Percentiles rank a stretch among this genome's conserved stretches.
phyloP scores from a whole-genome alignment of 2,888 invertebrate genomes.

The Agriopis marginaria region DNA sequence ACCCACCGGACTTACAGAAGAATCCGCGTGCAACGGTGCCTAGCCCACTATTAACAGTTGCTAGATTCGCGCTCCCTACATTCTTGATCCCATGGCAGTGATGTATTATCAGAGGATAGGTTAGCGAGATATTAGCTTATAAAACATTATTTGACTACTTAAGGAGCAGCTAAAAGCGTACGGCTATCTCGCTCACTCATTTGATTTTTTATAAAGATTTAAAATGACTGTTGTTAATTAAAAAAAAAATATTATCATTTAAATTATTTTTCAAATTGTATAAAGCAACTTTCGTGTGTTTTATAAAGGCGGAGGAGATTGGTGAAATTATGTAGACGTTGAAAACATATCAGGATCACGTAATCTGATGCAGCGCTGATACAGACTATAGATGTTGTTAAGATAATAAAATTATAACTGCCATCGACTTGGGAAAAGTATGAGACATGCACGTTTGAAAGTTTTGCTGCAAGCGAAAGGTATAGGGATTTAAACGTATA shows the following conservation, averaged over 20 bases:
- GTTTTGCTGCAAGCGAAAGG: constrained; percentile 61
- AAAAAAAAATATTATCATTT: no score
- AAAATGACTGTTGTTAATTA: no score
- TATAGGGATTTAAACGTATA: not conserved
- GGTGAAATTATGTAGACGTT: constrained; percentile 23
- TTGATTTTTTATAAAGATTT: not conserved
- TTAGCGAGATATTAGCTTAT: not conserved
- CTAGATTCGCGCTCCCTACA: constrained; percentile 27
- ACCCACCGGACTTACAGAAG: constrained; percentile 50
- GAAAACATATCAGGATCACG: constrained; percentile 37
- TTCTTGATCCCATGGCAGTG: constrained; percentile 25
- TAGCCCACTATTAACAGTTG: constrained; percentile 40
- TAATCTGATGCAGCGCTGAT: constrained; percentile 41
- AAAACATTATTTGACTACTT: not conserved
- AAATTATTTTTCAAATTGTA: no score
- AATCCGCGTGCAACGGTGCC: constrained; percentile 56
- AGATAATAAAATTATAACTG: constrained; percentile 53
- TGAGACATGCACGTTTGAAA: constrained; percentile 65
- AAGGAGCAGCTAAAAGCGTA: no score
- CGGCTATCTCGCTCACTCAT: no score
- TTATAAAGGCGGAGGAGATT: no score
- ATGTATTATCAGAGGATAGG: constrained; percentile 4
- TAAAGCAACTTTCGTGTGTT: no score
- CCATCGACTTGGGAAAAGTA: constrained; percentile 74
- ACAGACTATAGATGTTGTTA: constrained; percentile 63